Conservation (phyloP, 2,113 vertebrate genomes). For the Ellobius talpinus region DNA sequence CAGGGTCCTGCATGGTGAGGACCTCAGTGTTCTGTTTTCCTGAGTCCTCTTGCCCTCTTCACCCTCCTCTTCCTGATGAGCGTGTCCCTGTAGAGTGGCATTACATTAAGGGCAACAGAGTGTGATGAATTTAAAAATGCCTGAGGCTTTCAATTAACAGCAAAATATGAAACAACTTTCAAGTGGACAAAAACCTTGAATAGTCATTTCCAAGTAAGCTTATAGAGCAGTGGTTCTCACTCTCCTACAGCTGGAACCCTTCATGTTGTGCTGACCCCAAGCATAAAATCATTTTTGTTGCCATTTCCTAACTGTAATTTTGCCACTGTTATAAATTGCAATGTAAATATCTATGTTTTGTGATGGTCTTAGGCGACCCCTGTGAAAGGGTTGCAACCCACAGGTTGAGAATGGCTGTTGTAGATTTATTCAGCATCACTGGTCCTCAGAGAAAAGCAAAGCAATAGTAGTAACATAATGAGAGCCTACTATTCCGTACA, state of each 20-base stretch:
- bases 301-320: background rate
- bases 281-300: background rate
- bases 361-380: background rate
- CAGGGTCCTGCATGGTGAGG: background rate
- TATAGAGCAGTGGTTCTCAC: background rate
- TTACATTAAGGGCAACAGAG: slow-evolving; percentile 45
- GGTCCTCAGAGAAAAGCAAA: background rate
- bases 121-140: background rate
- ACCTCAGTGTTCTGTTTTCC: background rate
- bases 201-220: slow-evolving; percentile 26
- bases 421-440: background rate
- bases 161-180: slow-evolving; percentile 20
- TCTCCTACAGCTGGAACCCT: background rate
- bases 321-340: background rate
- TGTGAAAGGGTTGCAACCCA: background rate
- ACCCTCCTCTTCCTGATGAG: background rate
- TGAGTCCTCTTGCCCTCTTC: background rate
- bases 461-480: background rate
- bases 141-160: background rate
- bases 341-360: background rate
- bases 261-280: background rate
- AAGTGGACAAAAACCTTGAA: slow-evolving; percentile 27
- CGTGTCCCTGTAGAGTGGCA: background rate
- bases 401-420: background rate
- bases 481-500: background rate